phyloP scores from a whole-genome alignment of 2,888 invertebrate species.

The Calameuta idolon region DNA sequence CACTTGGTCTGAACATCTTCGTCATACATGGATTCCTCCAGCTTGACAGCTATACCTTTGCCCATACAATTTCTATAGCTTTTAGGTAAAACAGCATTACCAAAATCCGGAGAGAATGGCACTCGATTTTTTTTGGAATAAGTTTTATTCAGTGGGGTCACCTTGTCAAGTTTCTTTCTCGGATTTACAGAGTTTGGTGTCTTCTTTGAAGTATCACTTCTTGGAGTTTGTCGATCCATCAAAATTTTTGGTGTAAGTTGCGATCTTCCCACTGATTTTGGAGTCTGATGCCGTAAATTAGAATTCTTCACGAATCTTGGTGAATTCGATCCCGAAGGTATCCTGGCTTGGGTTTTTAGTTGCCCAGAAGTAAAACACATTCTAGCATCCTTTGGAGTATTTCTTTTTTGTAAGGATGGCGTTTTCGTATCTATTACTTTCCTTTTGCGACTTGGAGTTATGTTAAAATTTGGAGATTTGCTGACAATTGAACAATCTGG shows the following conservation, averaged over 20 bases:
- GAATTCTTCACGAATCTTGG: background rate
- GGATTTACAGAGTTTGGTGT: background rate
- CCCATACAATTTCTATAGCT: background rate
- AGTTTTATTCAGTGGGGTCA: conserved; percentile 26
- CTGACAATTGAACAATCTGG: conserved; percentile 52
- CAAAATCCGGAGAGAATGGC: background rate
- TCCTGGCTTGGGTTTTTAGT: background rate
- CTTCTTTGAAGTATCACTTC: background rate
- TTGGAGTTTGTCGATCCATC: background rate
- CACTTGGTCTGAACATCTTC: conserved; percentile 32
- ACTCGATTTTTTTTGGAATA: conserved; percentile 22
- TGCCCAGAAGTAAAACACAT: background rate
- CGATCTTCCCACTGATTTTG: background rate
- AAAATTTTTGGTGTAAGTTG: background rate
- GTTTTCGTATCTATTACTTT: background rate
- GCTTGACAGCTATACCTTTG: conserved; percentile 39
- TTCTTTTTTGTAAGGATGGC: background rate
- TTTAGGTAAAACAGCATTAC: background rate
- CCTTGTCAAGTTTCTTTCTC: background rate
- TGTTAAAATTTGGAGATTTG: conserved; percentile 53
- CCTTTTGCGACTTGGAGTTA: conserved; percentile 9
- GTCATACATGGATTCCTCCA: conserved; percentile 45
- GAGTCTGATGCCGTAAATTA: background rate
- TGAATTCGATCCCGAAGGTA: background rate
- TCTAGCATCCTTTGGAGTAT: background rate